Base-by-base conservation (phyloP, 2,113 vertebrate species). In the Centrocercus urophasianus region DNA sequence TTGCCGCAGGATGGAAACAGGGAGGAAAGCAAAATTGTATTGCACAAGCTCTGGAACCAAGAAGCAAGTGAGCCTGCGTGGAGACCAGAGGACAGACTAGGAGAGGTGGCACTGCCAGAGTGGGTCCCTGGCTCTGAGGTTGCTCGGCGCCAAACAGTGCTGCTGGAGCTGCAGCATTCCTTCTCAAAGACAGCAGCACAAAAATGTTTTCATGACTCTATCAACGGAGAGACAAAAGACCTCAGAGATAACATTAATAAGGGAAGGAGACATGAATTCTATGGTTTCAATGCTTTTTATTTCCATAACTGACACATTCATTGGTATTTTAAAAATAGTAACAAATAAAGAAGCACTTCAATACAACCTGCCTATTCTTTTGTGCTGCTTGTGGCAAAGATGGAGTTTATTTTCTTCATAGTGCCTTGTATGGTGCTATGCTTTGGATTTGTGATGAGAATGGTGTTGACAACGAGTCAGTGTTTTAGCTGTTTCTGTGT, bases 251-350 rank as follows among this genome's bases (percentile, higher is more conserved):
- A 98, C 22, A 66, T 92, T 16, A 64, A 70, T 81, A 90, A 86
- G 8, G 98, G 98, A 42, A 98, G 80, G 89, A 98, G 92, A 89
- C 97, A 98, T 32, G 87, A 93, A 38, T 98, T 98, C 95, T 98
- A 89, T 77, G 97, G 98, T 43, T 96, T 98, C 43, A 97, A 98
- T 95, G 96, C 91, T 61, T 97, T 97, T 96, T 98, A 98, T 96
- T 98, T 98, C 72, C 98, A 97, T 85, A 97, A 98, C 36, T 97
- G 95, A 97, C 18, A 61, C 6, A 40, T 28, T 60, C 15, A 24
- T 82, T 72, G n/a, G 38, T 83, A 43, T 84, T 96, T 90, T 82
- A 42, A 91, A 95, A 96, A 83, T 6, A 34, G 36, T 69, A 59
- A 89, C 52, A 91, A 93, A 50, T 42, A 89, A 86, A 92, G 64